Evolutionary conservation across 2,888 invertebrate species (phyloP).

Genomic region (Pogonocherus hispidulus): DNA sequence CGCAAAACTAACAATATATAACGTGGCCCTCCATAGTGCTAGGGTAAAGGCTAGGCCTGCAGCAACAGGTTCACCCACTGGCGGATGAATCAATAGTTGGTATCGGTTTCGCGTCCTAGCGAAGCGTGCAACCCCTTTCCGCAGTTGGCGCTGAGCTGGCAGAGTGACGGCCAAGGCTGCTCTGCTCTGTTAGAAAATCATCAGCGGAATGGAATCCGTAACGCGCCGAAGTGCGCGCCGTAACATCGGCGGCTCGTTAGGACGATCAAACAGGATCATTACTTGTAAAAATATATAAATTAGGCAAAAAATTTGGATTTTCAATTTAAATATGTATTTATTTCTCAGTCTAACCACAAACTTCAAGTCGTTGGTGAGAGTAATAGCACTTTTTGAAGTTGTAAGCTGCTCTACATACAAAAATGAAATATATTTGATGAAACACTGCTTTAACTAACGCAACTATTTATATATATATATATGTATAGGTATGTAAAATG

Average conservation of each 20-base stretch:
- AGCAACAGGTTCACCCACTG: constrained; percentile 24
- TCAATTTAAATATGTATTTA: too few relatives aligned
- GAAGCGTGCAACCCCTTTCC: constrained; percentile 2
- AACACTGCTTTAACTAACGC: too few relatives aligned
- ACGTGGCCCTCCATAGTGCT: background rate
- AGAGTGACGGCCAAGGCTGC: constrained; percentile 17
- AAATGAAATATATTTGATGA: too few relatives aligned
- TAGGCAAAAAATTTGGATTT: too few relatives aligned
- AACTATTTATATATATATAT: too few relatives aligned
- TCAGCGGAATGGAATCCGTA: constrained; percentile 14
- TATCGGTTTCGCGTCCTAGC: background rate
- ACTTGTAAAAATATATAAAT: background rate
- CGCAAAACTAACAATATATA: constrained; percentile 1
- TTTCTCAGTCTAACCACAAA: too few relatives aligned
- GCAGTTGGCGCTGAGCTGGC: constrained; percentile 1
- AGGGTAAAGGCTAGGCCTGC: constrained; percentile 3
- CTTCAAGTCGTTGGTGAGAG: too few relatives aligned
- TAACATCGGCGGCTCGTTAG: background rate
- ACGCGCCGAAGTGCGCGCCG: constrained; percentile 11
- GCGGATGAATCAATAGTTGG: constrained; percentile 1
- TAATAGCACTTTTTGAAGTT: too few relatives aligned
- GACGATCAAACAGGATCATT: background rate
- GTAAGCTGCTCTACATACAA: too few relatives aligned
- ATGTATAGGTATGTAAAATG: too few relatives aligned
- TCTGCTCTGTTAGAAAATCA: constrained; percentile 12